Conservation (phyloP, 23 tunicate genomes). For the Aplidium turbinatum region DNA sequence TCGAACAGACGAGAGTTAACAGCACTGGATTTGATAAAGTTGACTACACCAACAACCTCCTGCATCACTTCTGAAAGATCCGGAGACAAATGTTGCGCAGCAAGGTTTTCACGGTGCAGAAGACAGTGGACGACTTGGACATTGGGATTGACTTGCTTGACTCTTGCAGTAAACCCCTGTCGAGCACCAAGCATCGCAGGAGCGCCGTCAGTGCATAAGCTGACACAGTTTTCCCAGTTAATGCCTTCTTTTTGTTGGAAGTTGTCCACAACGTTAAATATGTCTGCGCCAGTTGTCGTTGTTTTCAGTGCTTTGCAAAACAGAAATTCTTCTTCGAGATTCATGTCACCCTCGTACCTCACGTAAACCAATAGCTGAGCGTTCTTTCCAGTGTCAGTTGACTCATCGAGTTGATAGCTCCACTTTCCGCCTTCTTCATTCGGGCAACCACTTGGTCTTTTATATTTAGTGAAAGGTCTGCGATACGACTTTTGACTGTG, state of each 20-base stretch:
- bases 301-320: slow-evolving; percentile 55
- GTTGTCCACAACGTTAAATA: slow-evolving; percentile 24
- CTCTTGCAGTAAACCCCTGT: slow-evolving; percentile 37
- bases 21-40: slow-evolving; percentile 58
- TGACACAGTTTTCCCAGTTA: slow-evolving; percentile 60
- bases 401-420: slow-evolving; percentile 79
- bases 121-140: slow-evolving; percentile 31
- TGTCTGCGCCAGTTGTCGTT: slow-evolving; percentile 46
- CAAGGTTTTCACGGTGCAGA: not conserved
- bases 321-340: slow-evolving; percentile 66
- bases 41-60: slow-evolving; percentile 61
- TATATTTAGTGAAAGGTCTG: slow-evolving; percentile 49
- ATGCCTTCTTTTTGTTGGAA: slow-evolving; percentile 38
- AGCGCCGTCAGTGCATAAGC: slow-evolving; percentile 65
- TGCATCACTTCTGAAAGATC: slow-evolving; percentile 58
- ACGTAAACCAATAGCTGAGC: slow-evolving; percentile 55
- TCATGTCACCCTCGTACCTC: slow-evolving; percentile 54
- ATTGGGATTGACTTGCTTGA: slow-evolving; percentile 26
- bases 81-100: not conserved
- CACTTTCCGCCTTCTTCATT: slow-evolving; percentile 44
- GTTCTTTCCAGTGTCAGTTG: slow-evolving; percentile 62
- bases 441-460: slow-evolving; percentile 45
- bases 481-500: slow-evolving; percentile 51
- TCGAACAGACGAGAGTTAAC: slow-evolving; percentile 40
- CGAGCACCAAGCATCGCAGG: slow-evolving; percentile 66